Percentiles rank a stretch among this genome's conserved stretches.
Evolutionary conservation across 2,797 vertebrate species (phyloP).

Genomic region (Spondyliosoma cantharus): DNA sequence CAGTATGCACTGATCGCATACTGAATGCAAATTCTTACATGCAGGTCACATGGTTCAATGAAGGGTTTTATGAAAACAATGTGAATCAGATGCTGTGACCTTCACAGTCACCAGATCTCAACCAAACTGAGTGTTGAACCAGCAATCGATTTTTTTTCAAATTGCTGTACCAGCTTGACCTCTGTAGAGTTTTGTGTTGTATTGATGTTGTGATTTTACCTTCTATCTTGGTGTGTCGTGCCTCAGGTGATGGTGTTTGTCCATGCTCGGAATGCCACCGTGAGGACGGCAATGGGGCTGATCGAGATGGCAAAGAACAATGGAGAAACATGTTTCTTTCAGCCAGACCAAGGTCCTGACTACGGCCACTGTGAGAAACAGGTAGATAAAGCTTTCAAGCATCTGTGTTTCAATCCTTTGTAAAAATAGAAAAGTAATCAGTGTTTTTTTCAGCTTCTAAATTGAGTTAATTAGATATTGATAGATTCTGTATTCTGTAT

Average conservation of each 20-base stretch:
- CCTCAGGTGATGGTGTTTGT: conserved; percentile 98
- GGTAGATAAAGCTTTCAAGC: conserved; percentile 75
- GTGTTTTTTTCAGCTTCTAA: not conserved
- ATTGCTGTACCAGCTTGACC: not conserved
- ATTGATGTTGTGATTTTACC: not conserved
- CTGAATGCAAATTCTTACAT: not conserved
- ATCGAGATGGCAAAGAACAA: conserved; percentile 96
- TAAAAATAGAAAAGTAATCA: not conserved
- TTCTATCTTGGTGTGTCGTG: conserved; percentile 32
- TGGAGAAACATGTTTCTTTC: conserved; percentile 90
- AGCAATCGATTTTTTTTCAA: not conserved
- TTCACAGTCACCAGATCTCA: not conserved
- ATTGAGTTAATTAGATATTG: not conserved
- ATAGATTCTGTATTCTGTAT: not conserved
- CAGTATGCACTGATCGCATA: not conserved
- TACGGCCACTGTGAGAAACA: conserved; percentile 97
- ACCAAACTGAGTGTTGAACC: not conserved
- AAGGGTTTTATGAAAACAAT: not conserved
- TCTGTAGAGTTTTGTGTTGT: not conserved
- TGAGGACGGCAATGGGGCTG: conserved; percentile 93
- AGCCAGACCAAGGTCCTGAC: conserved; percentile 89
- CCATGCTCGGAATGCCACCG: conserved; percentile 96
- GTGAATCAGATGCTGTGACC: no score
- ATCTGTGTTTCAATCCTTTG: not conserved
- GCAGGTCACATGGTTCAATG: not conserved